Conservation (phyloP, 2,113 vertebrate genomes). For the Phodopus roborovskii region DNA sequence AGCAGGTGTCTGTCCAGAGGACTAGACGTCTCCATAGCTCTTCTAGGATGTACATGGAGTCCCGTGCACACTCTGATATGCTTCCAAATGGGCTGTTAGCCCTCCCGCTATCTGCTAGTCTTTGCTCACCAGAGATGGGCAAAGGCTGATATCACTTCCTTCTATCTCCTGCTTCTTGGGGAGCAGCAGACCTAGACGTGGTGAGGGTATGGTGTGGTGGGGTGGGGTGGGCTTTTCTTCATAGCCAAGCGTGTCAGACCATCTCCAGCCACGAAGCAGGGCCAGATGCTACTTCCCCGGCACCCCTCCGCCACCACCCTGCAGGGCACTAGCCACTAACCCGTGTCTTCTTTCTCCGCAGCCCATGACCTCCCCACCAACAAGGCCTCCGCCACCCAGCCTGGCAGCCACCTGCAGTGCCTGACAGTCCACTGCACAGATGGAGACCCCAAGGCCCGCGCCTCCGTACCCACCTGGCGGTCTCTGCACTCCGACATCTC, state of each 20-base stretch:
- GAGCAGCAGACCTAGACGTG: not conserved
- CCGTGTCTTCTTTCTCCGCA: constrained; percentile 81
- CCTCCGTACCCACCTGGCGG: constrained; percentile 96
- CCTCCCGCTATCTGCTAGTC: not conserved
- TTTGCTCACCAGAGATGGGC: not conserved
- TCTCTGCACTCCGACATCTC: constrained; percentile 99
- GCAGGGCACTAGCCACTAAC: not conserved
- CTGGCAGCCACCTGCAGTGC: constrained; percentile 96
- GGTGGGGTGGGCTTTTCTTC: not conserved
- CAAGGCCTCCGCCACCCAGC: constrained; percentile 89
- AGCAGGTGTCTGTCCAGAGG: not conserved
- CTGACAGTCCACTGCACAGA: constrained; percentile 99
- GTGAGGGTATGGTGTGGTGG: not conserved
- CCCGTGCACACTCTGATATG: not conserved
- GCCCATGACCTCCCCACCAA: constrained; percentile 94
- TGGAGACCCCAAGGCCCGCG: constrained; percentile 94
- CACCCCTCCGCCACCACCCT: too few relatives aligned
- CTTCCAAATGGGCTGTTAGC: not conserved
- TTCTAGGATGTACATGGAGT: not conserved
- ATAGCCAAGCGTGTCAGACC: not conserved
- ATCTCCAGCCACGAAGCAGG: not conserved
- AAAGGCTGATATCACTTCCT: not conserved
- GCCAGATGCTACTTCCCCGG: not conserved
- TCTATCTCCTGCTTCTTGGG: not conserved
- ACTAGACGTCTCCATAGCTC: not conserved